Conservation (phyloP, 2,888 invertebrate species). For the Ptilodon capucinus region DNA sequence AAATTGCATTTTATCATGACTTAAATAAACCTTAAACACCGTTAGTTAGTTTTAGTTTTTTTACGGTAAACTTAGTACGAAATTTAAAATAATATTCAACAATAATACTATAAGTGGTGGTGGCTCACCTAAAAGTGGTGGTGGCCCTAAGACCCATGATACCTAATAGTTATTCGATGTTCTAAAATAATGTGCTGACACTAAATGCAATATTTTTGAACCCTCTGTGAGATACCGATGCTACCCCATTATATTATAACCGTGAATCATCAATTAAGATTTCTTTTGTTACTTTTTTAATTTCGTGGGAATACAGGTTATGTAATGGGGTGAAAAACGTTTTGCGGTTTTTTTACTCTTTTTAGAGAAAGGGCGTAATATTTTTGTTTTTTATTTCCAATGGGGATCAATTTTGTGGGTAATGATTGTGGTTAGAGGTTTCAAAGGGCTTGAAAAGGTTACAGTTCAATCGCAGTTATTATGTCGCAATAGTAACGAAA, state of each 20-base stretch:
- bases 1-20: too few relatives aligned
- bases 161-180: conserved; percentile 18
- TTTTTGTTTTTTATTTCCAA: conserved; percentile 22
- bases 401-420: conserved; percentile 29
- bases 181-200: conserved; percentile 15
- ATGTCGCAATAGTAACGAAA: conserved; percentile 25
- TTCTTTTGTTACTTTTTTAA: conserved; percentile 22
- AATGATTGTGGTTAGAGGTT: conserved; percentile 24
- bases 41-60: too few relatives aligned
- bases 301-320: conserved; percentile 37
- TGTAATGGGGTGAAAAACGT: conserved; percentile 38
- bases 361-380: not conserved
- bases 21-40: too few relatives aligned
- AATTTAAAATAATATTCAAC: too few relatives aligned
- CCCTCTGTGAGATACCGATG: not conserved
- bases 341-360: conserved; percentile 34
- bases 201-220: not conserved
- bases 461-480: conserved; percentile 31
- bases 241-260: conserved; percentile 20
- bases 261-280: conserved; percentile 39
- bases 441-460: conserved; percentile 27
- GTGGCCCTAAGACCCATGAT: too few relatives aligned
- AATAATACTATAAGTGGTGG: too few relatives aligned
- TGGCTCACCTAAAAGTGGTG: too few relatives aligned
- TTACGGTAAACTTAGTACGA: too few relatives aligned